These are phyloP conservation scores for Urocyon cinereoargenteus DNA, from an alignment of 2,797 vertebrate genomes.

Conservation along the genomic window DNA sequence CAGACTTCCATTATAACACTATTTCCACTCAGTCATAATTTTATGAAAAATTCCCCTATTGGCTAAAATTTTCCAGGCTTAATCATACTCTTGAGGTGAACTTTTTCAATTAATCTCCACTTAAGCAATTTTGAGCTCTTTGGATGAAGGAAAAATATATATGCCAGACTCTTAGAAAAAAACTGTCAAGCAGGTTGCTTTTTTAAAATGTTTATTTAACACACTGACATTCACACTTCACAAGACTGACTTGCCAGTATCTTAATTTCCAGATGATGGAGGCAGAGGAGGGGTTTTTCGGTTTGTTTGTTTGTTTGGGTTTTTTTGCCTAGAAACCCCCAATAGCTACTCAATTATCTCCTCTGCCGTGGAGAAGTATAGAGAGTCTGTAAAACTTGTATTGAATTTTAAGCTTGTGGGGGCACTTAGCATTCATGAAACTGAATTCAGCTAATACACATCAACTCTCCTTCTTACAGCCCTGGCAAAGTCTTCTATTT, in stretches of 20 bases:
- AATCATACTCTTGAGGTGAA: constrained; percentile 78
- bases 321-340: not conserved
- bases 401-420: constrained; percentile 34
- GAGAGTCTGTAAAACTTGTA: not conserved
- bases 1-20: constrained; percentile 78
- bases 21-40: constrained; percentile 81
- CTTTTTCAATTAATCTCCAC: constrained; percentile 82
- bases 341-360: constrained; percentile 25
- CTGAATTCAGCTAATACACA: constrained; percentile 36
- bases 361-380: not conserved
- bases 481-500: constrained; percentile 35
- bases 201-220: constrained; percentile 70
- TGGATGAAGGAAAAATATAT: constrained; percentile 73
- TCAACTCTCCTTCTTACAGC: not conserved
- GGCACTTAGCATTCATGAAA: not conserved
- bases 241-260: not conserved
- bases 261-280: constrained; percentile 12
- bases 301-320: not conserved
- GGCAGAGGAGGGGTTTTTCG: not conserved
- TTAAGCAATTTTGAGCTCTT: constrained; percentile 80
- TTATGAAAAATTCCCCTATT: constrained; percentile 76
- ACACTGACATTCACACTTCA: constrained; percentile 50
- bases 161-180: constrained; percentile 73
- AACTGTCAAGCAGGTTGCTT: constrained; percentile 66
- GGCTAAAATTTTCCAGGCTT: constrained; percentile 82